These are phyloP conservation scores for Conops quadrifasciatus DNA, from an alignment of 2,888 invertebrate genomes.

Conservation along the genomic window DNA sequence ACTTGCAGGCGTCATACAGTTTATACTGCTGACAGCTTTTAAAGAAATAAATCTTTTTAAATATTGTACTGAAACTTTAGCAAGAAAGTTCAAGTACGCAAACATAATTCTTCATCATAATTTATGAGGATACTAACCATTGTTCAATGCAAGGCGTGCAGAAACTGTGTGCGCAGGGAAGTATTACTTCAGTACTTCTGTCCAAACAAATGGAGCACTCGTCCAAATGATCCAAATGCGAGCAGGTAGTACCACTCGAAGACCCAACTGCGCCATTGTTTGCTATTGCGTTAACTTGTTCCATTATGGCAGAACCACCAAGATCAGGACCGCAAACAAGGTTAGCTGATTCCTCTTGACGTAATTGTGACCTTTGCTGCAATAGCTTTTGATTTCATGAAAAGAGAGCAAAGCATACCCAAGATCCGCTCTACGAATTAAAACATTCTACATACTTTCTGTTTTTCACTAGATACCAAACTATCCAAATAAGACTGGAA, in stretches of 20 bases:
- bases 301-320: constrained; percentile 63
- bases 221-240: constrained; percentile 60
- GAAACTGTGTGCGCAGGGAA: constrained; percentile 77
- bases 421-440: neutral
- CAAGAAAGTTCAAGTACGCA: no score
- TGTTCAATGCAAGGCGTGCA: constrained; percentile 77
- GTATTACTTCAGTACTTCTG: constrained; percentile 72
- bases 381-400: constrained; percentile 35
- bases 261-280: constrained; percentile 31
- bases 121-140: constrained; percentile 67
- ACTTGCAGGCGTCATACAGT: no score
- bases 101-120: no score
- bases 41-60: no score
- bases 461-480: constrained; percentile 56
- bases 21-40: no score
- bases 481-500: constrained; percentile 66
- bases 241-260: constrained; percentile 48
- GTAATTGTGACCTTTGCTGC: constrained; percentile 44
- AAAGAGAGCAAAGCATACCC: neutral
- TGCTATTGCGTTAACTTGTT: constrained; percentile 56
- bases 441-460: constrained; percentile 46
- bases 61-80: no score
- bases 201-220: constrained; percentile 81
- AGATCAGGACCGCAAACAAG: constrained; percentile 36
- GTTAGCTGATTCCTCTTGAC: constrained; percentile 33